Evolutionary conservation across 2,888 invertebrate genomes (phyloP).

Genomic region (Lottia scabra): DNA sequence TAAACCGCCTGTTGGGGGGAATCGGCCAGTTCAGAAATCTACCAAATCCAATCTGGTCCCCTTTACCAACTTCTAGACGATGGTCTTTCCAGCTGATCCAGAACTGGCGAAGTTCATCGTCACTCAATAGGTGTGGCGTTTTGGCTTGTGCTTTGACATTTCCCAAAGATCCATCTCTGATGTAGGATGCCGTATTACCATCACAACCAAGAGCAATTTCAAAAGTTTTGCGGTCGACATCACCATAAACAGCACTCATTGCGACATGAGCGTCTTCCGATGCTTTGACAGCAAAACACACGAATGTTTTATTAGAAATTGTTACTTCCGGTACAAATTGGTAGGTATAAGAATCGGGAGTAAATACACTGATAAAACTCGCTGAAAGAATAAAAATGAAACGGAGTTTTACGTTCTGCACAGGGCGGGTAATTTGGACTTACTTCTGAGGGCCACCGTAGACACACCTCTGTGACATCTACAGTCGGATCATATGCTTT

Average conservation of each 20-base stretch:
- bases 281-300: slow-evolving; percentile 63
- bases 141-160: slow-evolving; percentile 49
- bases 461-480: background rate
- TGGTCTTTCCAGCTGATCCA: slow-evolving; percentile 63
- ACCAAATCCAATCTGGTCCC: slow-evolving; percentile 52
- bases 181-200: slow-evolving; percentile 56
- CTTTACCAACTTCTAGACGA: slow-evolving; percentile 57
- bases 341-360: slow-evolving; percentile 62
- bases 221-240: slow-evolving; percentile 60
- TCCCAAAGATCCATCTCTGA: slow-evolving; percentile 57
- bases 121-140: slow-evolving; percentile 53
- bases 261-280: slow-evolving; percentile 61
- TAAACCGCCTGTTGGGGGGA: slow-evolving; percentile 54
- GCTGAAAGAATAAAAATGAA: slow-evolving; percentile 43
- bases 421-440: too few relatives aligned
- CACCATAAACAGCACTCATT: slow-evolving; percentile 64
- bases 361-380: slow-evolving; percentile 65
- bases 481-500: too few relatives aligned
- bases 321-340: slow-evolving; percentile 64
- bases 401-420: too few relatives aligned
- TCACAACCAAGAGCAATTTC: slow-evolving; percentile 63
- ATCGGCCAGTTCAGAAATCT: slow-evolving; percentile 55
- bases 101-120: slow-evolving; percentile 58
- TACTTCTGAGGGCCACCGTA: too few relatives aligned
- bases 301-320: slow-evolving; percentile 58